Percentiles rank a stretch among this genome's conserved stretches.
phyloP scores from a whole-genome alignment of 2,888 invertebrate species.

The Celastrina argiolus region DNA sequence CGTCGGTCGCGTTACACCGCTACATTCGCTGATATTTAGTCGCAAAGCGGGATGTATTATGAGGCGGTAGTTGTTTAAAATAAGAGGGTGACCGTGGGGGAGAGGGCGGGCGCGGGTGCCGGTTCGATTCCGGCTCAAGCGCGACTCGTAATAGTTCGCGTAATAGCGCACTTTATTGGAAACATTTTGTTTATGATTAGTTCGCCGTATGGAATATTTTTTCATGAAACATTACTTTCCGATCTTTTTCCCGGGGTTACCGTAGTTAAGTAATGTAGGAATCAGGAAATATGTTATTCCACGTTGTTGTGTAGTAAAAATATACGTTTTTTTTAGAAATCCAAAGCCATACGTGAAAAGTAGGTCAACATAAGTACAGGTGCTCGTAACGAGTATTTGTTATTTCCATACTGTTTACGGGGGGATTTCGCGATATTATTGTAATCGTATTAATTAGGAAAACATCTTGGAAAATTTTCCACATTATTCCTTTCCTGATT shows the following conservation, averaged over 20 bases:
- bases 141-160: conserved; percentile 19
- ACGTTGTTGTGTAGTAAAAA: not conserved
- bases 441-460: not conserved
- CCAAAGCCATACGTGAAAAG: not conserved
- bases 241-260: not conserved
- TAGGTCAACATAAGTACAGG: not conserved
- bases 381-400: not conserved
- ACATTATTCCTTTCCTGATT: not conserved
- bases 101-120: conserved; percentile 31
- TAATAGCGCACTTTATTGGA: conserved; percentile 12
- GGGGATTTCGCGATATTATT: not conserved
- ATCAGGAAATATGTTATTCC: not conserved
- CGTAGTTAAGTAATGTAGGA: not conserved
- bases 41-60: conserved; percentile 78
- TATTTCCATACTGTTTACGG: not conserved
- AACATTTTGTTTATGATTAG: conserved; percentile 15
- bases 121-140: conserved; percentile 51
- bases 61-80: conserved; percentile 77
- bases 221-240: conserved; percentile 15
- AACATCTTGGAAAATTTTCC: not conserved
- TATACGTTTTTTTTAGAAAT: not conserved
- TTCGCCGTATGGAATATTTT: not conserved
- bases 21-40: conserved; percentile 78
- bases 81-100: conserved; percentile 59
- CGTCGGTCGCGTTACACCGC: conserved; percentile 46